Evolutionary conservation across 2,888 invertebrate genomes (phyloP).

Genomic region (Sinhomidia bicolor): DNA sequence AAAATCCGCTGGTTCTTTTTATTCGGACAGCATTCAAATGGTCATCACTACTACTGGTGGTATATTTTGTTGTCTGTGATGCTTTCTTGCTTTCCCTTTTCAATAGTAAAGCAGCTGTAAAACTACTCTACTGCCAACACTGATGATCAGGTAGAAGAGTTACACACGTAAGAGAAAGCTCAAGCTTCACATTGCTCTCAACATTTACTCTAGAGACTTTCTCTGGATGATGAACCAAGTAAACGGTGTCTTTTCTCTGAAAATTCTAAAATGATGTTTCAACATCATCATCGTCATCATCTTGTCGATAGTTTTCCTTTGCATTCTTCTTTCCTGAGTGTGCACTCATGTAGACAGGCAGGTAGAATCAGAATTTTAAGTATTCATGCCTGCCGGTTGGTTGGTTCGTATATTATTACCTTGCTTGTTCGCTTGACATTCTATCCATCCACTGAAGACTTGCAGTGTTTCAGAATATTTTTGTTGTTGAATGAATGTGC

Average conservation of each 20-base stretch:
- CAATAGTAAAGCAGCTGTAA: no score
- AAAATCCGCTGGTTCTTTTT: no score
- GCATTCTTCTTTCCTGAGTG: conserved; percentile 11
- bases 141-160: no score
- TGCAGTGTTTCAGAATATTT: not conserved
- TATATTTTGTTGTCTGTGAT: no score
- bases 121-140: no score
- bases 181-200: no score
- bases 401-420: no score
- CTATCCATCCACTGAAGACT: not conserved
- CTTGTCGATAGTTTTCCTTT: conserved; percentile 39
- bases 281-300: conserved; percentile 13
- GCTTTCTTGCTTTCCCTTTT: no score
- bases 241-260: not conserved
- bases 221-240: not conserved
- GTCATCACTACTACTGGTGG: no score
- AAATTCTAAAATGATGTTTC: conserved; percentile 26
- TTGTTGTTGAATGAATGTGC: not conserved
- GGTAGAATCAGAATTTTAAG: not conserved
- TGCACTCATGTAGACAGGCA: not conserved
- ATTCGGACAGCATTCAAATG: no score
- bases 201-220: conserved; percentile 14
- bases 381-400: not conserved
- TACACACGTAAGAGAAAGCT: no score
- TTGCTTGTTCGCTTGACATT: conserved; percentile 8